phyloP scores from a whole-genome alignment of 2,113 vertebrate species.

The Grallaria varia region DNA sequence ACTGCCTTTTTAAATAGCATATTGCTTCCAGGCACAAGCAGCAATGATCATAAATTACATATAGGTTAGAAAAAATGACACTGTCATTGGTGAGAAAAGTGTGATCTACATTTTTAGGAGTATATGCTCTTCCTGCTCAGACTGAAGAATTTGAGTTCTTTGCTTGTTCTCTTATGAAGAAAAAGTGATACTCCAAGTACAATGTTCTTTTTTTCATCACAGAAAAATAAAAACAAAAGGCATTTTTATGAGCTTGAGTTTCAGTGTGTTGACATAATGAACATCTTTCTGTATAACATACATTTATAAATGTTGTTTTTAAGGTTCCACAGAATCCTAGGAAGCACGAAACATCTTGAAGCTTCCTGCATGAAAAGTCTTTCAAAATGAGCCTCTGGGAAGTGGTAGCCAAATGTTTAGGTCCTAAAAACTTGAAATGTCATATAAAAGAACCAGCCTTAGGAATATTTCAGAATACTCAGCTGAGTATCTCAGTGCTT shows the following conservation, averaged over 20 bases:
- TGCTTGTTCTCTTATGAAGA: background rate
- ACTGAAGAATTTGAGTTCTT: background rate
- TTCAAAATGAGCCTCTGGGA: background rate
- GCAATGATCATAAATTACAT: conserved; percentile 1
- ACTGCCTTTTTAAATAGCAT: background rate
- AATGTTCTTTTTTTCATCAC: background rate
- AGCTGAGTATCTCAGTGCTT: background rate
- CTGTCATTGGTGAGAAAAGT: background rate
- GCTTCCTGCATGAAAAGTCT: background rate
- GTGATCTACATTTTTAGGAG: background rate
- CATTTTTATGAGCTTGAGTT: background rate
- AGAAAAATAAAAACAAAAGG: background rate
- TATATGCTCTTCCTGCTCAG: background rate
- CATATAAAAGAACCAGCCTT: background rate
- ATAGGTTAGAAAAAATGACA: background rate
- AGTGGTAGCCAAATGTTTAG: background rate
- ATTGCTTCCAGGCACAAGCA: background rate
- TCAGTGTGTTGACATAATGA: background rate
- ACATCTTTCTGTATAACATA: background rate
- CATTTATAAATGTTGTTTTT: background rate
- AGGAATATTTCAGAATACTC: background rate
- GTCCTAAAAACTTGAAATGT: background rate
- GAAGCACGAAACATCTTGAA: background rate
- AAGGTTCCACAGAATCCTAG: background rate
- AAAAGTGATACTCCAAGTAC: background rate